Conservation (phyloP, 1,140 invertebrate species). For the Drosophila bocqueti region DNA sequence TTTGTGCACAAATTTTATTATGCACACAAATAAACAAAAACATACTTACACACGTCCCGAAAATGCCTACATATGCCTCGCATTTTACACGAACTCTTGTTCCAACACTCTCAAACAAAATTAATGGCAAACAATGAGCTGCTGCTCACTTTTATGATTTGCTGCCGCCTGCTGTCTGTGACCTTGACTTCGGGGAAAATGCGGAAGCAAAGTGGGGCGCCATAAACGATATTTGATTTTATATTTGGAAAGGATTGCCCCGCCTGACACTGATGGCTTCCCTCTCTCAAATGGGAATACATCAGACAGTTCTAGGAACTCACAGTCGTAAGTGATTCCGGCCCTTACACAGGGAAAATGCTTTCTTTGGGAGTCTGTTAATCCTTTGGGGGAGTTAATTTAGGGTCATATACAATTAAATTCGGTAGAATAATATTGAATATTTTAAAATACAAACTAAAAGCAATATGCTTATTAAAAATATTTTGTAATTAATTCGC, state of each 20-base stretch:
- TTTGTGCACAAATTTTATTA: slow-evolving; percentile 77
- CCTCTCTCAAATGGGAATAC: background rate
- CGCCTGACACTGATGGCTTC: background rate
- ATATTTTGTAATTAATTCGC: background rate
- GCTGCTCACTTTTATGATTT: slow-evolving; percentile 14
- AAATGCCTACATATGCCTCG: slow-evolving; percentile 63
- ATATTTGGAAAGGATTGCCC: slow-evolving; percentile 20
- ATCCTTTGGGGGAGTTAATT: background rate
- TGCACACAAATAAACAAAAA: slow-evolving; percentile 69
- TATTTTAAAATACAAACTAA: background rate
- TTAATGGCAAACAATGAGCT: slow-evolving; percentile 25
- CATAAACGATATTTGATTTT: slow-evolving; percentile 18
- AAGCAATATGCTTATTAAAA: background rate
- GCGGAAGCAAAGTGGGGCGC: background rate
- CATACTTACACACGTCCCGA: slow-evolving; percentile 22
- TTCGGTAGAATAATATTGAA: background rate
- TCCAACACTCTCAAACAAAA: slow-evolving; percentile 54
- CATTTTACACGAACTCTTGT: slow-evolving; percentile 50
- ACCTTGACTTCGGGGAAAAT: slow-evolving; percentile 14
- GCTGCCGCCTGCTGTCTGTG: slow-evolving; percentile 4
- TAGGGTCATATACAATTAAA: background rate
- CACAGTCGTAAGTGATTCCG: background rate
- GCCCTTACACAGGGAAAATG: background rate
- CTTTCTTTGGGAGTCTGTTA: background rate
- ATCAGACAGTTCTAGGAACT: slow-evolving; percentile 16